phyloP scores from a whole-genome alignment of 2,113 vertebrate genomes.

The Pelmatolapia mariae region DNA sequence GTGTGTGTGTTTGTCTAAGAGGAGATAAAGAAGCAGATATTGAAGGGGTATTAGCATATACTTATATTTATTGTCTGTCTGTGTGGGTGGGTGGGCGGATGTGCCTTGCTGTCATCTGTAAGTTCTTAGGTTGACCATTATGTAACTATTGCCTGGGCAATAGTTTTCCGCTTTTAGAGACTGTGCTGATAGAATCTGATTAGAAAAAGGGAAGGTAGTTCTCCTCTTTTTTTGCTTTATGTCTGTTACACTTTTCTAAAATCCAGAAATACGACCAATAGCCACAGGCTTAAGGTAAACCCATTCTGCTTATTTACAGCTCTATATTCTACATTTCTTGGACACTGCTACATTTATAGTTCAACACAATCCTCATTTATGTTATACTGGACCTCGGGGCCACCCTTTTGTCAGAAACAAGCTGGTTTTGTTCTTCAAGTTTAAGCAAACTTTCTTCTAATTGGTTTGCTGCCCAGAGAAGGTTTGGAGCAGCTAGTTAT shows the following conservation, averaged over 20 bases:
- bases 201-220: not conserved
- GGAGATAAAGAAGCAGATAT: not conserved
- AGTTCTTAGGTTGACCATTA: not conserved
- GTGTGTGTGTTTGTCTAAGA: not conserved
- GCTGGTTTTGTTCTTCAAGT: not conserved
- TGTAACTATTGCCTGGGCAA: not conserved
- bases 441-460: not conserved
- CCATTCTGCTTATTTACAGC: not conserved
- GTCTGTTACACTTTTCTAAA: not conserved
- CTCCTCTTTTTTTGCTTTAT: not conserved
- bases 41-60: not conserved
- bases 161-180: not conserved
- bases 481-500: not conserved
- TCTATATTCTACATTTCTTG: not conserved
- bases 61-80: not conserved
- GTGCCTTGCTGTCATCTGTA: not conserved
- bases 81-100: not conserved
- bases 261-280: not conserved
- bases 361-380: not conserved
- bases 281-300: not conserved
- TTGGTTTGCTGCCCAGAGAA: not conserved
- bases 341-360: not conserved
- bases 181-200: not conserved
- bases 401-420: not conserved
- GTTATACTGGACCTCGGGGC: not conserved